Base-by-base conservation (phyloP, 37 sponge, comb jelly and placozoan genomes). In the Bolinopsis microptera region DNA sequence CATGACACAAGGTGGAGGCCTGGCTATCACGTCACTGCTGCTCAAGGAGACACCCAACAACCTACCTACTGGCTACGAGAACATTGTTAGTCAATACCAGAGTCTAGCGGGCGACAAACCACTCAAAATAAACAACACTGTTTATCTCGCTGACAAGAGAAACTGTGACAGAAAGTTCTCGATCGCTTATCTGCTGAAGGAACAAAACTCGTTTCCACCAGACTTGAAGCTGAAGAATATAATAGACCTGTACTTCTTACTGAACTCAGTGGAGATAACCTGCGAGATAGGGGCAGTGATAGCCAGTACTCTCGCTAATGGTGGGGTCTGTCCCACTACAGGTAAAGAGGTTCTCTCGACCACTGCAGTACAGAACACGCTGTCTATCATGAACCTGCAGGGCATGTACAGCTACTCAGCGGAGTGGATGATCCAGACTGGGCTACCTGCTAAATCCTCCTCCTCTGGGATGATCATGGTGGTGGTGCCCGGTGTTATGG, bases 361-460 rank as follows among this genome's bases (percentile, higher is more conserved):
- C 0, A 69, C 39, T 9, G 95, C 96, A 24, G 96, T 95, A 0
- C 93, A 94, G 76, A 38, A 97, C 92, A 92, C 96, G 22, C 94
- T 97, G 48, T 93, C 97, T 21, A 92, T 96, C 26, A 97, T 97
- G 97, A 95, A 95, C 76, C 94, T 96, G 0, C 96, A 96, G 92
- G 97, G 97, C 36, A 95, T 97, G 95, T 97, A 97, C 39, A 94
- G 96, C 88, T 96, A 93, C 36, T 96, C 97, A 35, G 97, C 96
- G 48, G 94, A 96, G 38, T 97, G 94, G 61, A 76, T 96, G 68
- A 96, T 97, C 67, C 80, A 92, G 76, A 96, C 95, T 25, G 93
- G 95, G 76, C n/a, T 35, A 22, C 69, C 48, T 26, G 69, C 76
- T 93, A 93, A 94, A 93, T 94, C 75, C 75, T 96, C 96, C 69